Evolutionary conservation across 2,797 vertebrate genomes (phyloP).

Genomic region (Pipistrellus kuhlii): DNA sequence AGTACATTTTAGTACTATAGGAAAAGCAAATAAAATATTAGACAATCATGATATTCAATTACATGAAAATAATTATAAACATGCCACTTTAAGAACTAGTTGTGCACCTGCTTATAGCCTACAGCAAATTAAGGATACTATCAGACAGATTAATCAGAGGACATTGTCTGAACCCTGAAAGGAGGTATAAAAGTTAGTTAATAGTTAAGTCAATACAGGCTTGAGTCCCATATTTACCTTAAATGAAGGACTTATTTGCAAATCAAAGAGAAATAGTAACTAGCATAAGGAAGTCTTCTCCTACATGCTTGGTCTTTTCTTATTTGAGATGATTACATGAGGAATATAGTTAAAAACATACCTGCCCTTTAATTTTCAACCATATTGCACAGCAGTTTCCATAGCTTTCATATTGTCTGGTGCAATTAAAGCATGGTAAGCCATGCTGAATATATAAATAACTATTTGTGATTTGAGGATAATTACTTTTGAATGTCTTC

Average conservation of each 20-base stretch:
- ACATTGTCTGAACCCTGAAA: constrained; percentile 69
- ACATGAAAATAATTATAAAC: constrained; percentile 58
- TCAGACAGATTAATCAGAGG: constrained; percentile 71
- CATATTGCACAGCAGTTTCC: not conserved
- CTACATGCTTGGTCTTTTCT: constrained; percentile 22
- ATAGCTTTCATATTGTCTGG: constrained; percentile 11
- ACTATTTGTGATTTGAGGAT: constrained; percentile 41
- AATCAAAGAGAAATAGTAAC: constrained; percentile 68
- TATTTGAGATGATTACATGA: not conserved
- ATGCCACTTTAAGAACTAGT: constrained; percentile 67
- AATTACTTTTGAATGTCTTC: constrained; percentile 41
- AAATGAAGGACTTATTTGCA: constrained; percentile 63
- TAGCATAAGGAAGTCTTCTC: constrained; percentile 50
- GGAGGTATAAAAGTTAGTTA: constrained; percentile 79
- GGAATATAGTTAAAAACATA: constrained; percentile 45
- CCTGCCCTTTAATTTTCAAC: not conserved
- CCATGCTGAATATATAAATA: not conserved
- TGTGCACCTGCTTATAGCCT: constrained; percentile 53
- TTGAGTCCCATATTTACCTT: constrained; percentile 70
- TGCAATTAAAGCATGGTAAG: constrained; percentile 24
- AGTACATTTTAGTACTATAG: not conserved
- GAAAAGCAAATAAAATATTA: constrained; percentile 27
- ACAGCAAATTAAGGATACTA: not conserved
- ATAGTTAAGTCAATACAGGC: constrained; percentile 72
- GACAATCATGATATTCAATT: constrained; percentile 26